Conservation (phyloP, 2,797 vertebrate species). For the Lacerta viridis region DNA sequence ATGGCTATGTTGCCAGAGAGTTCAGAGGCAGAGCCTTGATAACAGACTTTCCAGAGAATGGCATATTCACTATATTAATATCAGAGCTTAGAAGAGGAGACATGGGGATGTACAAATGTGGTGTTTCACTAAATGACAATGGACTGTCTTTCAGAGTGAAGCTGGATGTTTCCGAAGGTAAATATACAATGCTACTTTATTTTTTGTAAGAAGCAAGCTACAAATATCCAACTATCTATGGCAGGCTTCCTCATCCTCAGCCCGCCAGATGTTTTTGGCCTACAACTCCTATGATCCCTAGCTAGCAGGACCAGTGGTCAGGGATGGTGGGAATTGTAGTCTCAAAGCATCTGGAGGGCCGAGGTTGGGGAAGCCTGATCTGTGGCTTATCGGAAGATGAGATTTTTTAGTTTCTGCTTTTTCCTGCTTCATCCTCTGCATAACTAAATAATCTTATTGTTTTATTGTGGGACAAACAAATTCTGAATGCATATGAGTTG, state of each 20-base stretch:
- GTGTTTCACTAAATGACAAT: conserved; percentile 64
- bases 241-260: too few species aligned
- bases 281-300: too few species aligned
- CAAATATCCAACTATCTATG: accelerated
- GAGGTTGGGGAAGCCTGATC: too few species aligned
- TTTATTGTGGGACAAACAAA: neutral
- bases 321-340: too few species aligned
- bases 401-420: accelerated
- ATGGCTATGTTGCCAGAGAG: accelerated
- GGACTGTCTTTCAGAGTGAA: conserved; percentile 70
- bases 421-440: neutral
- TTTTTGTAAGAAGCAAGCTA: accelerated
- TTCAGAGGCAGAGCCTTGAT: conserved; percentile 62
- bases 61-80: conserved; percentile 69
- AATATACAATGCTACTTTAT: accelerated
- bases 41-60: conserved; percentile 44
- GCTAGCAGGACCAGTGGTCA: too few species aligned
- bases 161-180: conserved; percentile 74
- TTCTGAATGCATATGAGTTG: neutral
- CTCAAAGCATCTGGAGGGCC: too few species aligned
- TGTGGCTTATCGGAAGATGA: neutral
- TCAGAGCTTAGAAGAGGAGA: conserved; percentile 27
- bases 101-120: conserved; percentile 75
- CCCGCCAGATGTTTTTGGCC: too few species aligned
- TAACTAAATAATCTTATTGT: neutral